phyloP scores from a whole-genome alignment of 2,797 vertebrate genomes.

The Enteromius treurensis region DNA sequence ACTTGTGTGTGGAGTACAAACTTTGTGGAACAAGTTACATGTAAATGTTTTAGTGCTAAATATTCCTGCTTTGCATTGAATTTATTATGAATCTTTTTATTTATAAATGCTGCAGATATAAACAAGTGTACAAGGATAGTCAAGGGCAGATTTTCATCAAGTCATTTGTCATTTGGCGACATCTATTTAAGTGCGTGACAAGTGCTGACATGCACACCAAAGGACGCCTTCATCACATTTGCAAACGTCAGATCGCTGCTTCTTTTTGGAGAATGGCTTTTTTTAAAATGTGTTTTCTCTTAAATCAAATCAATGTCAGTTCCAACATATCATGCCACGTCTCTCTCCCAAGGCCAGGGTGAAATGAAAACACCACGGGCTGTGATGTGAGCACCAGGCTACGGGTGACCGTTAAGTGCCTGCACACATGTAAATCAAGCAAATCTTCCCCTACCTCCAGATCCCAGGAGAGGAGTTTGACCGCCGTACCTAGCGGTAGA shows the following conservation, averaged over 20 bases:
- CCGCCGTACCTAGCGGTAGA: slow-evolving; percentile 72
- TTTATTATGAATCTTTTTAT: neutral
- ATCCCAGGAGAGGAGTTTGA: slow-evolving; percentile 74
- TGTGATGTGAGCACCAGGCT: slow-evolving; percentile 64
- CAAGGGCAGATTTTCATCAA: slow-evolving; percentile 15
- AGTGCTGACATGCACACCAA: slow-evolving; percentile 15
- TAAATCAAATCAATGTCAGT: slow-evolving; percentile 28
- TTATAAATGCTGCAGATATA: neutral
- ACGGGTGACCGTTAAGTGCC: slow-evolving; percentile 74
- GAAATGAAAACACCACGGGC: slow-evolving; percentile 48
- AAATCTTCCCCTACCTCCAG: slow-evolving; percentile 70
- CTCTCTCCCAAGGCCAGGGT: slow-evolving; percentile 65
- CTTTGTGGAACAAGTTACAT: neutral
- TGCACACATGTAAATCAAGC: slow-evolving; percentile 78
- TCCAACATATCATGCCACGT: slow-evolving; percentile 50
- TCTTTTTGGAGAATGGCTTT: neutral
- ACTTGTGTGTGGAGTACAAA: neutral
- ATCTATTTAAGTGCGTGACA: slow-evolving; percentile 24
- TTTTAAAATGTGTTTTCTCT: neutral
- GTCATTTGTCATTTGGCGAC: neutral
- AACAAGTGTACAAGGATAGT: neutral
- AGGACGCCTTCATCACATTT: slow-evolving; percentile 16
- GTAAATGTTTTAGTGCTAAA: neutral
- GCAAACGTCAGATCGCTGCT: neutral
- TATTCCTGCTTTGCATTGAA: neutral